These are phyloP conservation scores for Chloebia gouldiae DNA, from an alignment of 2,113 vertebrate genomes.

Conservation along the genomic window DNA sequence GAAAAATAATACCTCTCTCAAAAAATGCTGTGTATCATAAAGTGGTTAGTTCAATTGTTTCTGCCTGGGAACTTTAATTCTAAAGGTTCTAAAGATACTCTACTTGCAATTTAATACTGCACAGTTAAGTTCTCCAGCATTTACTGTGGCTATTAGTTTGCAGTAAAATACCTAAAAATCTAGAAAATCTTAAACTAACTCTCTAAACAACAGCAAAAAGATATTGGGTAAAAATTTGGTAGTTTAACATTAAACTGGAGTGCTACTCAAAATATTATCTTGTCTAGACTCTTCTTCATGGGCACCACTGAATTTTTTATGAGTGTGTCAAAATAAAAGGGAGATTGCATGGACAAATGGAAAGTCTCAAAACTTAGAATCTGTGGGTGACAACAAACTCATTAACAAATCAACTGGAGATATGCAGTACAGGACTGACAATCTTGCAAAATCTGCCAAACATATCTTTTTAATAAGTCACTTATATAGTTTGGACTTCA, in stretches of 20 bases:
- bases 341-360: neutral
- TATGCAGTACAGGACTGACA: neutral
- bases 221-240: neutral
- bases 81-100: neutral
- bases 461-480: neutral
- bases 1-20: neutral
- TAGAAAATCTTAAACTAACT: neutral
- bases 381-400: neutral
- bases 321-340: neutral
- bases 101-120: neutral
- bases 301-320: neutral
- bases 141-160: neutral
- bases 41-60: neutral
- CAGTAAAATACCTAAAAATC: neutral
- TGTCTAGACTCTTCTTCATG: neutral
- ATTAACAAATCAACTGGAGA: neutral
- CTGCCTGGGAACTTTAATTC: neutral
- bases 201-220: neutral
- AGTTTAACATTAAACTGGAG: neutral
- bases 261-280: neutral
- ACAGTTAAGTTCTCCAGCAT: neutral
- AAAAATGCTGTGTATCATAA: neutral
- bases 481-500: neutral
- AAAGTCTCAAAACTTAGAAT: neutral
- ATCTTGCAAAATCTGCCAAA: neutral